Base-by-base conservation (phyloP, 2,888 invertebrate species). In the Gasteruption jaculator region DNA sequence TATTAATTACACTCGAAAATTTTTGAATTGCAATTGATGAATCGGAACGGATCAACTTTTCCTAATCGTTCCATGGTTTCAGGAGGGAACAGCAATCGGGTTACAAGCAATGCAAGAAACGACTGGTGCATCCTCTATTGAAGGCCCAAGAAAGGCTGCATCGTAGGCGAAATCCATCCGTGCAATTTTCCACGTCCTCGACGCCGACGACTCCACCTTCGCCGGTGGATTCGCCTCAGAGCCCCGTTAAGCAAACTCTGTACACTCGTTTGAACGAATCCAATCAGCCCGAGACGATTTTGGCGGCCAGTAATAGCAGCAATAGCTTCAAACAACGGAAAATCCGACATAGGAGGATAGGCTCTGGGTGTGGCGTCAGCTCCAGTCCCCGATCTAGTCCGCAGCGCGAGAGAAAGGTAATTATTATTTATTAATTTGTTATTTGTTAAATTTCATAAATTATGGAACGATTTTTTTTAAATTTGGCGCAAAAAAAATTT, bases 331-430 rank as follows among this genome's bases (percentile, higher is more conserved):
- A 72, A 46, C 71, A 73, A 32, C 68, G 73, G n/a, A 80, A 79
- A 61, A 65, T 63, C 31, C 68, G 77, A 31, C 81, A 81, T 63
- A 74, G 79, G 45, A 72, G 81, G 44, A 77, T 77, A 10, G 80
- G 78, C 25, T 81, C 81, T 1, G 79, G 79, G 15, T 81, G 81
- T 3, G 78, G 79, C 11, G 76, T 78, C 4, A 78, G 74, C 54
- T 64, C 66, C 33, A 71, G 73, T 36, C 67, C 66, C 18, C 73
- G 75, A 53, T 73, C 73, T 27, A 76, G 75, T 58, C 76, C 77
- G 27, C 72, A 72, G 50, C 72, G 76, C n/a, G 76, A 77, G 54
- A 68, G 76, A 51, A 74, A 75, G 44, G 76, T 75, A 49, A 43
- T 38, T 32, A 10, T 26, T 31, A 33, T 18, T 11, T 20, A 5